A percentile compares a stretch with the other conserved stretches of the same genome.
Conservation (phyloP, 2,888 invertebrate species). For the Chrysomela aeneicollis region DNA sequence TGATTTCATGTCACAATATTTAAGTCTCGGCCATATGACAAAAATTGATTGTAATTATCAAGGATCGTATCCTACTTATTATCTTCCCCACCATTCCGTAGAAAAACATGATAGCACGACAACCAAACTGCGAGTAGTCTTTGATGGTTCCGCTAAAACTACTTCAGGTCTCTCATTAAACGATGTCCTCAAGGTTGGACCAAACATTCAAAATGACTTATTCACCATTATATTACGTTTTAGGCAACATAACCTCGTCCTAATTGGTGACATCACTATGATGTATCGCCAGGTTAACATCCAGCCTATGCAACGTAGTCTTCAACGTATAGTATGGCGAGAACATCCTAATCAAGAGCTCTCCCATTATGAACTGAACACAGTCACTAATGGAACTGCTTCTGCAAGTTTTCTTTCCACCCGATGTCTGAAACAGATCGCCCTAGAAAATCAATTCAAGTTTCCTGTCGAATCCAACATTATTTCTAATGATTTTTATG, state of each 20-base stretch:
- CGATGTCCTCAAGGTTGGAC: constrained; percentile 36
- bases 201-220: not conserved
- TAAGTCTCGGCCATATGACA: not conserved
- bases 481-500: constrained; percentile 35
- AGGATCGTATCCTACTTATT: not conserved
- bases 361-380: not conserved
- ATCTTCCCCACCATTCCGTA: constrained; percentile 45
- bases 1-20: not conserved
- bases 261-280: constrained; percentile 19
- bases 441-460: constrained; percentile 13
- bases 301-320: constrained; percentile 2
- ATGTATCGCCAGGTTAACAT: constrained; percentile 23
- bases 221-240: not conserved
- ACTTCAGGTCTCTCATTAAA: constrained; percentile 38
- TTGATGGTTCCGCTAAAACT: constrained; percentile 41
- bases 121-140: constrained; percentile 46
- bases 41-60: not conserved
- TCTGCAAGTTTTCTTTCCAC: constrained; percentile 7
- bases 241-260: not conserved
- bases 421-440: constrained; percentile 25
- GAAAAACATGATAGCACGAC: constrained; percentile 12
- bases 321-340: constrained; percentile 9
- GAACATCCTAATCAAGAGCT: not conserved
- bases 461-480: not conserved
- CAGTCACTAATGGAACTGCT: too few species aligned